These are phyloP conservation scores for Panzeria rudis DNA, from an alignment of 2,888 invertebrate genomes.

Conservation along the genomic window DNA sequence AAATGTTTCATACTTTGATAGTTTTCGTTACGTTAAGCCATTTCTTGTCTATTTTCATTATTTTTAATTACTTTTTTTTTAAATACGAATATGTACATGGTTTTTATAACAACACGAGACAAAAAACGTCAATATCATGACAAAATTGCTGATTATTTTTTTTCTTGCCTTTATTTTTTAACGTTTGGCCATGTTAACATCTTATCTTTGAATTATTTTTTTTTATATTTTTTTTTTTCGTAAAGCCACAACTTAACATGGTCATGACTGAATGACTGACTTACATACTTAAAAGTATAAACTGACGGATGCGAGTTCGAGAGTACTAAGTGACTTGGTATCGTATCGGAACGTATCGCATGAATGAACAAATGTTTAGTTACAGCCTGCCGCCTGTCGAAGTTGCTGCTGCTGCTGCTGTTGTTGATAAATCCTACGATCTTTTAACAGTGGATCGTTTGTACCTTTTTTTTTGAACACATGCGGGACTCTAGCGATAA, in stretches of 20 bases:
- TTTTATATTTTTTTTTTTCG: background rate
- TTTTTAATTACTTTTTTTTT: conserved; percentile 57
- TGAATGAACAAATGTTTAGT: conserved; percentile 64
- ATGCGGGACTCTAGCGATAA: conserved; percentile 19
- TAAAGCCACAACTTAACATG: conserved; percentile 65
- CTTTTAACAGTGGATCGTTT: conserved; percentile 46
- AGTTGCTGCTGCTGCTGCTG: conserved; percentile 50
- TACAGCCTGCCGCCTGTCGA: conserved; percentile 47
- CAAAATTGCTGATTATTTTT: conserved; percentile 53
- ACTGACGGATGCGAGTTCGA: conserved; percentile 52
- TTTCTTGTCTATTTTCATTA: conserved; percentile 52
- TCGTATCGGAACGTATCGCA: conserved; percentile 53
- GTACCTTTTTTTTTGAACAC: conserved; percentile 31
- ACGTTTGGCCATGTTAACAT: conserved; percentile 65
- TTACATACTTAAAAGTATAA: conserved; percentile 39
- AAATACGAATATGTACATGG: conserved; percentile 26
- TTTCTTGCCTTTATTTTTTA: conserved; percentile 4
- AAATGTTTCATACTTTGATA: conserved; percentile 13
- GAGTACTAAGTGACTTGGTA: conserved; percentile 45
- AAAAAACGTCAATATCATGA: conserved; percentile 59
- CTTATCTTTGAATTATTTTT: conserved; percentile 47
- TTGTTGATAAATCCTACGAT: conserved; percentile 58
- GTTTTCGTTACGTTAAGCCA: conserved; percentile 23
- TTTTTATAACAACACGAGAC: conserved; percentile 30
- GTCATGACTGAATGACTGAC: conserved; percentile 70